These are phyloP conservation scores for Phaenicophaeus curvirostris DNA, from an alignment of 2,797 vertebrate species.

Conservation along the genomic window DNA sequence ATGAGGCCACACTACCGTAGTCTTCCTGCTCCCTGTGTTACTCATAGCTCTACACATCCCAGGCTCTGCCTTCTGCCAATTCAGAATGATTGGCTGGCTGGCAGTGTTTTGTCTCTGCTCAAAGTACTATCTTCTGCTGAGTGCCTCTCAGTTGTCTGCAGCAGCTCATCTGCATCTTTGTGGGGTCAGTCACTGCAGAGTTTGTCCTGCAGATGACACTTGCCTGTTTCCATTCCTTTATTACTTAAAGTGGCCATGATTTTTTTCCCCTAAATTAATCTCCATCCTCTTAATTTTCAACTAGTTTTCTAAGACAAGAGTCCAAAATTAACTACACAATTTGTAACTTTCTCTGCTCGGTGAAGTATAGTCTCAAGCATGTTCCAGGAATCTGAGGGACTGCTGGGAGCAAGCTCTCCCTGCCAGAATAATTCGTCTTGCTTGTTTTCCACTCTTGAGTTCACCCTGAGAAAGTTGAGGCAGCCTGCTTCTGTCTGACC, in stretches of 20 bases:
- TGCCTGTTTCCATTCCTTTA: not conserved
- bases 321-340: not conserved
- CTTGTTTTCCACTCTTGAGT: not conserved
- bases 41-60: not conserved
- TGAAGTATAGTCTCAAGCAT: not conserved
- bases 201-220: not conserved
- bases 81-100: not conserved
- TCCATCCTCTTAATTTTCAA: not conserved
- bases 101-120: not conserved
- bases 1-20: rapidly evolving
- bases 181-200: not conserved
- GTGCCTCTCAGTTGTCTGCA: not conserved
- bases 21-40: not conserved
- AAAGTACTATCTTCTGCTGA: not conserved
- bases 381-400: conserved; percentile 15
- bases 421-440: conserved; percentile 33
- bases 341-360: not conserved
- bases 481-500: conserved; percentile 36
- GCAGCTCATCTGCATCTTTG: not conserved
- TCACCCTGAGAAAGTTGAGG: conserved; percentile 37
- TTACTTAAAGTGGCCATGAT: not conserved
- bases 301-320: not conserved
- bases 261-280: not conserved
- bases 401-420: not conserved
- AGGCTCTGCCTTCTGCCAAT: not conserved